These are phyloP conservation scores for Hydriomena furcata DNA, from an alignment of 2,888 invertebrate genomes.

Conservation along the genomic window DNA sequence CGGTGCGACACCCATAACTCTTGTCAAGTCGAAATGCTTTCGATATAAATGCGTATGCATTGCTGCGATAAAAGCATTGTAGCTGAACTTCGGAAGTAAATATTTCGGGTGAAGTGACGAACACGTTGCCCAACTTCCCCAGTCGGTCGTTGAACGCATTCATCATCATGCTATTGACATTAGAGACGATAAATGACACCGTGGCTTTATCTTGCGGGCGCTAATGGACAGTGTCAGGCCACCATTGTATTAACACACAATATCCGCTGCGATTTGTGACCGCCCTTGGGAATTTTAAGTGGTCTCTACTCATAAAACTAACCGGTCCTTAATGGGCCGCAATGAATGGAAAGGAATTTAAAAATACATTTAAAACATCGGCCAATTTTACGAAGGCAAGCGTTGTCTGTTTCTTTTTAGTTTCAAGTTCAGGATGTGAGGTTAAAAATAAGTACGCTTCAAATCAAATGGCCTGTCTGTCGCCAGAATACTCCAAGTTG, in stretches of 20 bases:
- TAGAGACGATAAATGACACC: constrained; percentile 53
- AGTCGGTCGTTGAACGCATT: constrained; percentile 38
- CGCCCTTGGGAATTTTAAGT: constrained; percentile 62
- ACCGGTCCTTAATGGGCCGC: constrained; percentile 60
- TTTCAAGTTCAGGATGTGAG: constrained; percentile 38
- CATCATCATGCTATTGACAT: constrained; percentile 51
- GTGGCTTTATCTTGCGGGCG: constrained; percentile 60
- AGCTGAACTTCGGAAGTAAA: constrained; percentile 11
- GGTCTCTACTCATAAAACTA: constrained; percentile 63
- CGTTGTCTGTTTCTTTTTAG: constrained; percentile 39
- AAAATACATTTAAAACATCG: constrained; percentile 51
- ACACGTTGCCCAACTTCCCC: constrained; percentile 25
- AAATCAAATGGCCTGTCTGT: constrained; percentile 35
- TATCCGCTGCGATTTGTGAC: constrained; percentile 70
- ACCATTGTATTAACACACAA: constrained; percentile 60
- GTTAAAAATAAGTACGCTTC: constrained; percentile 35
- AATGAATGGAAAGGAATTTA: constrained; percentile 61
- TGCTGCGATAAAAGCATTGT: constrained; percentile 11
- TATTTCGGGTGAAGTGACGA: constrained; percentile 16
- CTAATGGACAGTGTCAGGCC: constrained; percentile 61
- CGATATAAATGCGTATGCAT: constrained; percentile 10
- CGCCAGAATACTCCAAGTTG: constrained; percentile 38
- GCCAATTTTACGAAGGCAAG: constrained; percentile 47
- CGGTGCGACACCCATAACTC: constrained; percentile 21
- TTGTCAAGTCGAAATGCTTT: constrained; percentile 5